Conservation (phyloP, 1,140 invertebrate genomes). For the Sycophila sp. region DNA sequence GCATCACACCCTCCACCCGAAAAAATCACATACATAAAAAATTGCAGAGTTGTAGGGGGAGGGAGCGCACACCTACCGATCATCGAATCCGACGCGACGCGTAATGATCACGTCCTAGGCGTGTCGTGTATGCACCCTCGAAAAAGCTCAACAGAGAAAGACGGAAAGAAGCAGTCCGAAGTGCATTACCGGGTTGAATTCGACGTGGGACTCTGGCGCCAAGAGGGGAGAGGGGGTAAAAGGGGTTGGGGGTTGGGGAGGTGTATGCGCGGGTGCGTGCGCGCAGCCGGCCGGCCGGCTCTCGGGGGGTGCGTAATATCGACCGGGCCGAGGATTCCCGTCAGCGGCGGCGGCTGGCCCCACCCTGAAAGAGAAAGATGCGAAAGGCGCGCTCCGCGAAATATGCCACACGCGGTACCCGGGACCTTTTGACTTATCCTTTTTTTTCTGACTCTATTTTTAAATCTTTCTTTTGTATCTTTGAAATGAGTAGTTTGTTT, state of each 20-base stretch:
- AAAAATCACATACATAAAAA: too few species aligned
- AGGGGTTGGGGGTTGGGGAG: too few species aligned
- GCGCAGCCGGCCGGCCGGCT: neutral
- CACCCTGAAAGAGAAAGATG: slow-evolving; percentile 42
- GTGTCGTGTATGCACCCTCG: too few species aligned
- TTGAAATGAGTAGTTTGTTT: too few species aligned
- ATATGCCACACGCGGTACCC: neutral
- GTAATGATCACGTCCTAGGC: neutral
- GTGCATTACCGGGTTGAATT: neutral
- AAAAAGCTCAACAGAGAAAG: neutral
- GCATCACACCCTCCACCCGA: too few species aligned
- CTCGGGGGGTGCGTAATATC: slow-evolving; percentile 54
- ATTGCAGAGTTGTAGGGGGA: too few species aligned
- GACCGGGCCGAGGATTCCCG: too few species aligned
- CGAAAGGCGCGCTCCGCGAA: neutral
- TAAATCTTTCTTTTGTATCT: neutral
- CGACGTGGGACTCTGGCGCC: too few species aligned
- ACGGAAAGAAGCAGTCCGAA: neutral
- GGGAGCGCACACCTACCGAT: too few species aligned
- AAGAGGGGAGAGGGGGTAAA: too few species aligned
- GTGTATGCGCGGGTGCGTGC: slow-evolving; percentile 23
- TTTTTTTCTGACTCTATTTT: neutral
- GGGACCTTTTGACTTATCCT: neutral
- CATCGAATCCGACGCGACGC: too few species aligned
- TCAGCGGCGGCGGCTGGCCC: slow-evolving; percentile 43